Base-by-base conservation (phyloP, 2,113 vertebrate genomes). In the Ancistrus triradiatus region DNA sequence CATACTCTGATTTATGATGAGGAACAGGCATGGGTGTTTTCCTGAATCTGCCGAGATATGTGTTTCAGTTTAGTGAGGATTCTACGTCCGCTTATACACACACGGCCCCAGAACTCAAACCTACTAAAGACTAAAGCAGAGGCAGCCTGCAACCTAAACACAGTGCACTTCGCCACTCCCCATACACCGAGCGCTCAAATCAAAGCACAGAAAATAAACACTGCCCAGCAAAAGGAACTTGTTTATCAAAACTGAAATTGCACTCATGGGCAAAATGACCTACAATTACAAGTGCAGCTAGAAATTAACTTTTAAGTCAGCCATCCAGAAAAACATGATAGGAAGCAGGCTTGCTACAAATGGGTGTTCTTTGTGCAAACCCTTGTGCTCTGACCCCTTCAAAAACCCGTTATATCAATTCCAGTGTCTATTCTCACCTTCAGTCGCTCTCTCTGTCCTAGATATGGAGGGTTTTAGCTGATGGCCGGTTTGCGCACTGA, bases 241-340 rank as follows among this genome's bases (percentile, higher is more conserved):
- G 84, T 81, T 86, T 87, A 88, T 81, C 63, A 80, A 87, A 84
- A 84, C 88, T 88, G 74, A 86, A 74, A 92, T 89, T 87, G 87
- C 87, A 88, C 86, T 91, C 89, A 90, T 85, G 85, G 86, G 88
- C 87, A 83, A 92, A 94, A 93, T 91, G 85, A 87, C 89, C 90
- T 89, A 90, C 87, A 92, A 95, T 94, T 94, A 92, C 90, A 87
- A 88, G 84, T 84, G 83, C 85, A 88, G 84, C 85, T 89, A 90
- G 85, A 88, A 87, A 92, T 92, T 88, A 91, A 86, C 88, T 89
- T 89, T 85, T 90, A 71, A 89, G 86, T 88, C 86, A 86, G 69
- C 80, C 75, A 82, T 90, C 83, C 86, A 86, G 84, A 77, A 81
- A 89, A 79, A 89, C 88, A 90, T 91, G 87, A 90, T 82, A 90